phyloP scores from a whole-genome alignment of 1,140 invertebrate genomes.

The Aphaenogaster floridana region DNA sequence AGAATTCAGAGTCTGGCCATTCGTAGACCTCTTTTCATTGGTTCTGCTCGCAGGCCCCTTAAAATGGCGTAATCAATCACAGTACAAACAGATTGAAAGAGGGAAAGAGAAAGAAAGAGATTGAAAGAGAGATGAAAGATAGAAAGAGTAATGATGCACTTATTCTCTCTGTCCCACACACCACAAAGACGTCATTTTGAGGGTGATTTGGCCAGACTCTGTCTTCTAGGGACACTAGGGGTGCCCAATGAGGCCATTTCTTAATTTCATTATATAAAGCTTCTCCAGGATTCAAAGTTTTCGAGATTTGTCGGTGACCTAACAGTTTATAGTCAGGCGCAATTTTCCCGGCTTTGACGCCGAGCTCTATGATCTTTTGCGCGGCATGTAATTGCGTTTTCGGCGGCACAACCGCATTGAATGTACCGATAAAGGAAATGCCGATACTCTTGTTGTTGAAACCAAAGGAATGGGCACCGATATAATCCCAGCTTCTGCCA shows the following conservation, averaged over 20 bases:
- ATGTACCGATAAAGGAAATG: constrained; percentile 90
- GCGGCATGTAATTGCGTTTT: constrained; percentile 88
- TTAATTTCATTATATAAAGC: constrained; percentile 89
- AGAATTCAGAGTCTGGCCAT: too few relatives aligned
- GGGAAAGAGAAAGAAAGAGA: too few relatives aligned
- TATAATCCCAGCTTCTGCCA: constrained; percentile 91
- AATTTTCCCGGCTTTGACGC: constrained; percentile 89
- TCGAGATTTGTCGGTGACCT: constrained; percentile 90
- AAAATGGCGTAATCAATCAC: too few relatives aligned
- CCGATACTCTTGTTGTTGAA: constrained; percentile 92
- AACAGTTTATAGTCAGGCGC: constrained; percentile 89
- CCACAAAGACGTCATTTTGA: too few relatives aligned
- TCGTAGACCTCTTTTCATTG: too few relatives aligned
- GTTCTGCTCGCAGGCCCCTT: too few relatives aligned
- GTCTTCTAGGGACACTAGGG: background rate
- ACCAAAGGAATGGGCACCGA: constrained; percentile 91
- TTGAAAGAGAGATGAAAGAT: too few relatives aligned
- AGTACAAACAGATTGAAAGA: too few relatives aligned
- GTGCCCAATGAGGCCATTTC: constrained; percentile 89
- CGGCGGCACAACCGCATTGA: constrained; percentile 85
- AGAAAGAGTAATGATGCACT: too few relatives aligned
- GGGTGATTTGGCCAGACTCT: too few relatives aligned
- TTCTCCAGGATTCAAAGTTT: constrained; percentile 91
- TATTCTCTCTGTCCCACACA: too few relatives aligned
- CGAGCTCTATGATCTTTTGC: constrained; percentile 89